phyloP scores from a whole-genome alignment of 2,113 vertebrate species.

The Serilophus lunatus region DNA sequence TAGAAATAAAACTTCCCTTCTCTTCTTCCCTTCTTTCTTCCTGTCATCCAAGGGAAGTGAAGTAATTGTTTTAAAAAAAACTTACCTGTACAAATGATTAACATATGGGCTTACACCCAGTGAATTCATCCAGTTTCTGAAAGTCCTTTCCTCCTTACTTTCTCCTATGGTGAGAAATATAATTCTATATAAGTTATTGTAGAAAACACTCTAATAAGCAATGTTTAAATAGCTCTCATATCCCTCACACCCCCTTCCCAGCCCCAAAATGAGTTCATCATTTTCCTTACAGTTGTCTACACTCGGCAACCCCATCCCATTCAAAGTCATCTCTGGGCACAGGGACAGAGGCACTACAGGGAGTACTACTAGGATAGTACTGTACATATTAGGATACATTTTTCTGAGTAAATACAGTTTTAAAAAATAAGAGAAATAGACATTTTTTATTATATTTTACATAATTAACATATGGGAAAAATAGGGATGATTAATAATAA shows the following conservation, averaged over 20 bases:
- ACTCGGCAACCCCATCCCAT: background rate
- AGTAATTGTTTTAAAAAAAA: background rate
- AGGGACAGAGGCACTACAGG: background rate
- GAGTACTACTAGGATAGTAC: background rate
- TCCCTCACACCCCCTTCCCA: background rate
- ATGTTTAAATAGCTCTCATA: background rate
- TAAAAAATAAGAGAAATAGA: background rate
- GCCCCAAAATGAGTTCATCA: background rate
- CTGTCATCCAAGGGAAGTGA: background rate
- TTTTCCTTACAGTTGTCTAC: background rate
- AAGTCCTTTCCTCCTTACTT: slow-evolving; percentile 91
- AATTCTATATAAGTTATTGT: slow-evolving; percentile 24
- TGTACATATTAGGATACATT: background rate
- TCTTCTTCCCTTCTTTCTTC: background rate
- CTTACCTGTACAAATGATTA: slow-evolving; percentile 93
- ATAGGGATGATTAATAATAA: background rate
- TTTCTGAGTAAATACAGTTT: background rate
- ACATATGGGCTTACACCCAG: slow-evolving; percentile 89
- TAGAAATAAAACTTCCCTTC: background rate
- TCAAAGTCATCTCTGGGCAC: background rate
- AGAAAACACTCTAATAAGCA: background rate
- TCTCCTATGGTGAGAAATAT: slow-evolving; percentile 76
- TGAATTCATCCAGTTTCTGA: slow-evolving; percentile 99
- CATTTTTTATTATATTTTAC: background rate
- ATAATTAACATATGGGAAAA: background rate